Conservation (phyloP, 2,888 invertebrate genomes). For the Xylota segnis region DNA sequence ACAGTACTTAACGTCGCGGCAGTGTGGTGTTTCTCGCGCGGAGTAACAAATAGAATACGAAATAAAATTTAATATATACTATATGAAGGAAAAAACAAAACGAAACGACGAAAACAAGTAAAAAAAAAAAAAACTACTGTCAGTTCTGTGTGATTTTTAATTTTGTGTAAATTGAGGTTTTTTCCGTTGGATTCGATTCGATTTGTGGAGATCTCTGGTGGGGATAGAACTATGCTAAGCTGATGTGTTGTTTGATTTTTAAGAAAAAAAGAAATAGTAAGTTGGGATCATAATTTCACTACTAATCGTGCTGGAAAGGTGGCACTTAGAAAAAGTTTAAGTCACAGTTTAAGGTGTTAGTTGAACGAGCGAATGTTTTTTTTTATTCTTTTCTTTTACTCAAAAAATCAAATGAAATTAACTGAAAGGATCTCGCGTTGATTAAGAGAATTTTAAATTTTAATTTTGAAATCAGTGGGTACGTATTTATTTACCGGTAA, state of each 20-base stretch:
- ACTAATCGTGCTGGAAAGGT: slow-evolving; percentile 72
- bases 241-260: slow-evolving; percentile 54
- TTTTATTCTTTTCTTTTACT: not conserved
- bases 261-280: slow-evolving; percentile 67
- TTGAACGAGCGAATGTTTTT: slow-evolving; percentile 5
- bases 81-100: not conserved
- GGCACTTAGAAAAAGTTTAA: slow-evolving; percentile 37
- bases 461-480: slow-evolving; percentile 30
- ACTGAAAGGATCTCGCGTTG: slow-evolving; percentile 1
- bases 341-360: slow-evolving; percentile 14
- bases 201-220: slow-evolving; percentile 43
- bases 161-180: slow-evolving; percentile 63
- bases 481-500: slow-evolving; percentile 25
- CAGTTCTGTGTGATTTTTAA: slow-evolving; percentile 49
- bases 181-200: slow-evolving; percentile 60
- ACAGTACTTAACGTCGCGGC: slow-evolving; percentile 73
- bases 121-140: slow-evolving; percentile 29
- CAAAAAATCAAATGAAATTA: not conserved
- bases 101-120: not conserved
- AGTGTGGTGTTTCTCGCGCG: slow-evolving; percentile 67
- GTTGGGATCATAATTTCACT: slow-evolving; percentile 73
- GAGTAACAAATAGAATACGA: slow-evolving; percentile 48
- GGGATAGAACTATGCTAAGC: slow-evolving; percentile 74
- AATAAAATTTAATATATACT: slow-evolving; percentile 8
- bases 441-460: not conserved